Conservation (phyloP, 2,113 vertebrate species). For the Scophthalmus maximus region DNA sequence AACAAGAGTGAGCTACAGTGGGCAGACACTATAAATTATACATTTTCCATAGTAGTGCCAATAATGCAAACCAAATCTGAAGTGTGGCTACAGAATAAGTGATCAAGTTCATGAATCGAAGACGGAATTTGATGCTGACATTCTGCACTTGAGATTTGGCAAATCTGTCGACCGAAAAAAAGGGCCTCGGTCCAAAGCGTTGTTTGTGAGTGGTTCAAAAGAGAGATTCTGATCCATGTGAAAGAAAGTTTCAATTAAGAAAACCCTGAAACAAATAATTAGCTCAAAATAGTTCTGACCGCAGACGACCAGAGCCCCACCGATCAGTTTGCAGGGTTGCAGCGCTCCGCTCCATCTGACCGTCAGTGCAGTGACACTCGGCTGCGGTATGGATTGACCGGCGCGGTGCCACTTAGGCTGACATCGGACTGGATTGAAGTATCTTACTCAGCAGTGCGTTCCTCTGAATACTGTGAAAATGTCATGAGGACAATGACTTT, state of each 20-base stretch:
- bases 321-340: conserved; percentile 68
- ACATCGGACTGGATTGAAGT: conserved; percentile 68
- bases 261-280: neutral
- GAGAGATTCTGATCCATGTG: neutral
- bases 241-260: neutral
- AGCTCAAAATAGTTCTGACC: too few relatives aligned
- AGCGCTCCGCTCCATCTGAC: conserved; percentile 49
- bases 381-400: conserved; percentile 62
- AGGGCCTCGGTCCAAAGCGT: neutral
- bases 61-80: too few relatives aligned
- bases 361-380: conserved; percentile 40
- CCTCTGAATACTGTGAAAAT: conserved; percentile 23
- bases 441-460: conserved; percentile 42
- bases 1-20: too few relatives aligned
- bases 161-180: too few relatives aligned
- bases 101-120: too few relatives aligned
- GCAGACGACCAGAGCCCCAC: conserved; percentile 46
- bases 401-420: conserved; percentile 58
- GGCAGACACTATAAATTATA: too few relatives aligned
- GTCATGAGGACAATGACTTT: too few relatives aligned
- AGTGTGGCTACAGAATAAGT: neutral
- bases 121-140: neutral
- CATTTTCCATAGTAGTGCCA: too few relatives aligned
- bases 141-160: neutral
- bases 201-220: neutral